phyloP scores from a whole-genome alignment of 1,140 invertebrate genomes.

The Achroia grisella region DNA sequence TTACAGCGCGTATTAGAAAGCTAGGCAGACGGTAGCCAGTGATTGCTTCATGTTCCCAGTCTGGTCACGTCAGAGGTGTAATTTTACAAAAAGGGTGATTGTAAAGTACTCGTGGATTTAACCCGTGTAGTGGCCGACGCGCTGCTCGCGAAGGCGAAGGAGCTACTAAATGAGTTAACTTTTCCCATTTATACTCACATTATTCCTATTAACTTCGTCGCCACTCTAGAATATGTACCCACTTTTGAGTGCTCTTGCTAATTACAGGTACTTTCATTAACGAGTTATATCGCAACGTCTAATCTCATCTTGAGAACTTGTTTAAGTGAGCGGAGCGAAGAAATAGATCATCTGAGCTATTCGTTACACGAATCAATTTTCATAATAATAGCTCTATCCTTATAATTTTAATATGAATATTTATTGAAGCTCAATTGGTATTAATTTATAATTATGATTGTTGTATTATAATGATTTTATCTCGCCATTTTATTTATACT shows the following conservation, averaged over 20 bases:
- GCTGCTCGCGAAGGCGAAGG: slow-evolving; percentile 28
- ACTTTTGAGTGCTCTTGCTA: slow-evolving; percentile 23
- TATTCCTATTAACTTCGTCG: slow-evolving; percentile 53
- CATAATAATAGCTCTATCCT: neutral
- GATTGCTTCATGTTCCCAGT: slow-evolving; percentile 21
- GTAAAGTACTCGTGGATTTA: slow-evolving; percentile 32
- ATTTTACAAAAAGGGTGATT: slow-evolving; percentile 55
- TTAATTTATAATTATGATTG: too few species aligned
- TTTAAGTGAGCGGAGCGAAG: slow-evolving; percentile 6
- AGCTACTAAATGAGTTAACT: slow-evolving; percentile 55
- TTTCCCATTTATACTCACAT: slow-evolving; percentile 61
- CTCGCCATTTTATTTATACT: too few species aligned
- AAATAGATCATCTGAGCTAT: neutral
- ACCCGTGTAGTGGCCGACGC: slow-evolving; percentile 21
- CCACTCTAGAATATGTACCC: slow-evolving; percentile 31
- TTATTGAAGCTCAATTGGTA: too few species aligned
- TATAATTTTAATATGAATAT: too few species aligned
- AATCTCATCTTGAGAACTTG: slow-evolving; percentile 21
- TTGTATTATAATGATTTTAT: too few species aligned
- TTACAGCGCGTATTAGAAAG: slow-evolving; percentile 18
- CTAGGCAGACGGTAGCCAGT: slow-evolving; percentile 8
- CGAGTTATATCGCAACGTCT: slow-evolving; percentile 27
- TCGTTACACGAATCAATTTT: neutral
- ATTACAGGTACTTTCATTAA: slow-evolving; percentile 35
- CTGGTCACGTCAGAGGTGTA: slow-evolving; percentile 44